Conservation (phyloP, 2,797 vertebrate species). For the Discoglossus pictus region DNA sequence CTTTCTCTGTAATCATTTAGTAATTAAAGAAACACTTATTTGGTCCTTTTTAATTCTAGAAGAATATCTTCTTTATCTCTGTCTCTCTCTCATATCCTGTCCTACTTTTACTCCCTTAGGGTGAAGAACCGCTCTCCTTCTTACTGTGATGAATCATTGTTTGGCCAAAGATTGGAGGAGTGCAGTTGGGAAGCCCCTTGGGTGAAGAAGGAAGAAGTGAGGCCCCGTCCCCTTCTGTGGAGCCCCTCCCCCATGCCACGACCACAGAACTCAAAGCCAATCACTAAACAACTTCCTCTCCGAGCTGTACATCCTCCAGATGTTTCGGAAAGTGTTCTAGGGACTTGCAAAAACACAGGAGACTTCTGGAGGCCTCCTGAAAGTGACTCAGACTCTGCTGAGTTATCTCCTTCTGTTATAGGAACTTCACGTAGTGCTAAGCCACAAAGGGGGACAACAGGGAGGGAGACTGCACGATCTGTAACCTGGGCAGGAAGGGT, state of each 20-base stretch:
- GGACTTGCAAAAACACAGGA: fast-evolving
- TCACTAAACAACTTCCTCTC: slow-evolving; percentile 47
- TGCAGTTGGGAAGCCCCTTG: slow-evolving; percentile 43
- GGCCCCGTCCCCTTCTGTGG: slow-evolving; percentile 66
- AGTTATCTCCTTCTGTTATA: neutral
- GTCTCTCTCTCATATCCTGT: slow-evolving; percentile 7
- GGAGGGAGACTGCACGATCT: slow-evolving; percentile 19
- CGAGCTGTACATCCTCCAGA: slow-evolving; percentile 39
- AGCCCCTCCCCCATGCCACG: slow-evolving; percentile 57
- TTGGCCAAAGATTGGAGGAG: slow-evolving; percentile 54
- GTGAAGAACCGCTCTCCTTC: slow-evolving; percentile 61
- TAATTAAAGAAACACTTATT: too few relatives aligned
- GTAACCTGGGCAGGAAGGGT: slow-evolving; percentile 38
- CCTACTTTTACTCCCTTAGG: slow-evolving; percentile 51
- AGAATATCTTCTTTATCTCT: neutral
- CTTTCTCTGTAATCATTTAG: too few relatives aligned
- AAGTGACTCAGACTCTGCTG: neutral
- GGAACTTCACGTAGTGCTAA: neutral
- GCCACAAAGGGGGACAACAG: slow-evolving; percentile 35
- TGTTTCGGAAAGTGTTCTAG: fast-evolving
- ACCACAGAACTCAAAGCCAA: slow-evolving; percentile 7
- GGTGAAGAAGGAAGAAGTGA: slow-evolving; percentile 57
- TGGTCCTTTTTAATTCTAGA: too few relatives aligned
- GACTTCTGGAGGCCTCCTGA: neutral
- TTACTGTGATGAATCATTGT: slow-evolving; percentile 73